These are phyloP conservation scores for Mirza zaza DNA, from an alignment of 2,113 vertebrate species.

Conservation along the genomic window DNA sequence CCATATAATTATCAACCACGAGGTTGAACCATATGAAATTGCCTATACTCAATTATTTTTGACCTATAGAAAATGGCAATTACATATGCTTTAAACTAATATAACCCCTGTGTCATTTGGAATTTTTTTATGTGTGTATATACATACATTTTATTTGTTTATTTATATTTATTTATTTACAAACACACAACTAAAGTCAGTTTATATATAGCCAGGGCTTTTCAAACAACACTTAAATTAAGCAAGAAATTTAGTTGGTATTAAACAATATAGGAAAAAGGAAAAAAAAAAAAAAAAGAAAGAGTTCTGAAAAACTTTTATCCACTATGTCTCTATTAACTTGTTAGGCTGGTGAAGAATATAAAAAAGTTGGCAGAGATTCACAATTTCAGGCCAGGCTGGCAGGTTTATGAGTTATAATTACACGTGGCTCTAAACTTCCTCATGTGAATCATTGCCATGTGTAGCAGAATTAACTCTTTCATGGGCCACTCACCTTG, in stretches of 20 bases:
- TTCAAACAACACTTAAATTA: slow-evolving; percentile 15
- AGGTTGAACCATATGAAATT: background rate
- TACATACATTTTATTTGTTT: background rate
- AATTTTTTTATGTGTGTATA: background rate
- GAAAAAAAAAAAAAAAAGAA: background rate
- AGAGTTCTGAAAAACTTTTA: background rate
- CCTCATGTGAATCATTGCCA: accelerated
- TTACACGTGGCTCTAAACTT: no score
- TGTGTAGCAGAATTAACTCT: accelerated
- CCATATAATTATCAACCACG: background rate
- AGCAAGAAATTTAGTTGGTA: background rate
- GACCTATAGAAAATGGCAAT: background rate
- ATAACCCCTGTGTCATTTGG: background rate
- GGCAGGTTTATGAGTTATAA: background rate
- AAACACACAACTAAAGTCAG: background rate
- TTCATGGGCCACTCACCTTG: slow-evolving; percentile 81
- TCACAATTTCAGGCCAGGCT: no score
- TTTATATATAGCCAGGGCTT: background rate
- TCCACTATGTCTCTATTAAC: background rate
- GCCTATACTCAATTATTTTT: background rate
- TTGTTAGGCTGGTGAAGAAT: background rate
- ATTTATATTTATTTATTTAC: background rate
- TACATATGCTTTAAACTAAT: background rate
- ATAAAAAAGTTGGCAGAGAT: background rate
- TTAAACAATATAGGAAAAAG: background rate